Conservation (phyloP, 2,888 invertebrate species). For the Pseudococcus viburni region DNA sequence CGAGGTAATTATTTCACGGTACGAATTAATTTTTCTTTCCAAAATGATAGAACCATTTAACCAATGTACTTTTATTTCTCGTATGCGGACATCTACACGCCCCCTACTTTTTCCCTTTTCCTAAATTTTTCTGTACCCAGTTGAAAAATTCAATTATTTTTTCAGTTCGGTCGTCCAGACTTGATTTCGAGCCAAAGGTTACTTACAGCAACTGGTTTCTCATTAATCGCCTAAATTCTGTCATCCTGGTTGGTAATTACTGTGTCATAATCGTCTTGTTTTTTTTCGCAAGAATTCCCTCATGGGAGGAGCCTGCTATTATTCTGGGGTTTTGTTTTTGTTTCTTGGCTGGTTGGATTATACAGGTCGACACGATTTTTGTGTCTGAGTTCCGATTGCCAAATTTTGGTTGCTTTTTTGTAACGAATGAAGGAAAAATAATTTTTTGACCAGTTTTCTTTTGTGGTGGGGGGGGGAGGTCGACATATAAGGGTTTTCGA, state of each 20-base stretch:
- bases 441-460: no score
- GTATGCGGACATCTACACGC: slow-evolving; percentile 6
- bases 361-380: no score
- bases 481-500: no score
- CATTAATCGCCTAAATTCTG: slow-evolving; percentile 10
- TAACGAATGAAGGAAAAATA: no score
- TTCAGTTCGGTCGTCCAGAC: not conserved
- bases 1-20: slow-evolving; percentile 39
- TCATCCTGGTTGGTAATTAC: slow-evolving; percentile 6
- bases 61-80: not conserved
- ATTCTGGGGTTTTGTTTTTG: not conserved
- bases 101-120: not conserved
- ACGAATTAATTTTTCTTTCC: slow-evolving; percentile 31
- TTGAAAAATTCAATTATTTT: slow-evolving; percentile 8
- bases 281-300: not conserved
- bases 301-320: not conserved
- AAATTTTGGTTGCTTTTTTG: no score
- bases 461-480: no score
- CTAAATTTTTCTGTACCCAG: not conserved
- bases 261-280: not conserved
- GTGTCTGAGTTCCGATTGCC: no score
- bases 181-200: not conserved
- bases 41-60: not conserved
- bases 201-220: not conserved
- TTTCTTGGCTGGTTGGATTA: no score